Base-by-base conservation (phyloP, 2,113 vertebrate genomes). In the Pandion haliaetus region DNA sequence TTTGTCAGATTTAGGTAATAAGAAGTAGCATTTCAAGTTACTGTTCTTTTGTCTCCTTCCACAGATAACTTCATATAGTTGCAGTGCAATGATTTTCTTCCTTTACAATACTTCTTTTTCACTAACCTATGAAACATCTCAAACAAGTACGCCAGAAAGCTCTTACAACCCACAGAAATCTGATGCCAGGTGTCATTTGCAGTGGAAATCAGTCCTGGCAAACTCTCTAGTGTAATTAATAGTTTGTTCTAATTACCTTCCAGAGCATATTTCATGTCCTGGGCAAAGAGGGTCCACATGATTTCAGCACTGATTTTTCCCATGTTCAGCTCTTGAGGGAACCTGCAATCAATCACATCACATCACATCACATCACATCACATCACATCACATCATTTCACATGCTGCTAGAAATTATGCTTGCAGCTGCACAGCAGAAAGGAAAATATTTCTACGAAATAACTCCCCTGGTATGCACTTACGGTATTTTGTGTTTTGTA, bases 221-320 rank as follows among this genome's bases (percentile, higher is more conserved):
- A 96, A 74, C 54, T 8, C 21, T 38, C 8, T 47, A 55, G 40
- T 47, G 36, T 47, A 92, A 57, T 86, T 76, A 82, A 70, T 55
- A 79, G 28, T 54, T 82, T 57, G 28, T 58, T 92, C 26, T 82
- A 92, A 88, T 98, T 98, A 99, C 99, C 99, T 99, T 99, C 99
- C 97, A 99, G 98, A 65, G 99, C 99, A 81, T 99, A 99, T 95
- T 99, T 99, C 99, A 99, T 99, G 88, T 99, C 99, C 94, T 98
- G 98, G 86, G 99, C 98, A 94, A 99, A 99, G 72, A 99, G 99
- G 90, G 88, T 98, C 99, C 99, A 99, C 97, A 97, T 99, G 94
- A 99, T 99, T 96, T 99, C 99, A 18, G 99, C 98, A 69, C 99
- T 99, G 96, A 99, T 97, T 97, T 98, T 99, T 32, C 99, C 99